Base-by-base conservation (phyloP, 2,797 vertebrate genomes). In the Manis javanica region DNA sequence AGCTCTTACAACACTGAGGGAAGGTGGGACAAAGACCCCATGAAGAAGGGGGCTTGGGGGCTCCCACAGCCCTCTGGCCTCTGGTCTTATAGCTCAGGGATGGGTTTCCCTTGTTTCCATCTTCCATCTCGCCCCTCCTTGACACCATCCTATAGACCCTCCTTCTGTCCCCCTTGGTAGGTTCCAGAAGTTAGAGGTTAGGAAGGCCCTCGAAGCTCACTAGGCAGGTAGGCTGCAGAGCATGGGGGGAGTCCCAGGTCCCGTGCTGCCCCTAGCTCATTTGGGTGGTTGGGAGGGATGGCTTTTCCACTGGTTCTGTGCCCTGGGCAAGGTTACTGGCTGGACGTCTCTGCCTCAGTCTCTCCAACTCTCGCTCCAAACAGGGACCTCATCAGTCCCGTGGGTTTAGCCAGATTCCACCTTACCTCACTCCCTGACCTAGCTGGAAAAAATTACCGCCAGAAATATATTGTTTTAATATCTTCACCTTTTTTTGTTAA, bases 331-430 rank as follows among this genome's bases (percentile, higher is more conserved):
- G 66, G 11, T 39, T 15, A 37, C 81, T 85, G 37, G 51, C 81
- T 85, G 37, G 14, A 72, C 55, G 24, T 97, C 55, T 84, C 85
- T 90, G 68, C 59, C 88, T 92, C 87, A 7, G 68, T 88, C 83
- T 96, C 86, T 96, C 82, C 61, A 93, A 31, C n/a, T 93, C 24
- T 51, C 23, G 53, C 39, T 82, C 55, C 59, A 86, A 87, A 75
- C 13, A 68, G 64, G 19, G 72, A 72, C 53, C 74, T 85, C 59
- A 89, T 3, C 34, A 93, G 37, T 64, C n/a, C 26, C 66, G 24
- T 63, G 64, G 55, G 2, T 78, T 94, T 49, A 81, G 1, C 15
- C 42, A 61, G 83, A 85, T 64, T 68, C 24, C 77, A 87, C 53
- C 24, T 90, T 34, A 24, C n/a, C 14, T 85, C 31, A 77, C 21